Evolutionary conservation across 1,140 invertebrate genomes (phyloP).

Genomic region (Drosophila cardini): DNA sequence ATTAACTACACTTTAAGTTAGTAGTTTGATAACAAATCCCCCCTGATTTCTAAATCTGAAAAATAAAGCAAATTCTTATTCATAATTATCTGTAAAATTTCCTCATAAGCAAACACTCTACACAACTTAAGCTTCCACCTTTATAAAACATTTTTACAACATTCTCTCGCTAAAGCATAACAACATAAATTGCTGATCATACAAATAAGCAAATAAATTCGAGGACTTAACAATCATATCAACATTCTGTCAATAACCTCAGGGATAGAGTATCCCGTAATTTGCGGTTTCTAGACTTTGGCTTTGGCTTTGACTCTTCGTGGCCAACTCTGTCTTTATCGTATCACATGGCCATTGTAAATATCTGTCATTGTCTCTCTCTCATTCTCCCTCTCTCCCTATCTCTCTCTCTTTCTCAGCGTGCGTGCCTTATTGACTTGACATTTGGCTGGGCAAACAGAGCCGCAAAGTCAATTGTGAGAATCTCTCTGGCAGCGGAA

Average conservation of each 20-base stretch:
- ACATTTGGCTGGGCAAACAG: conserved; percentile 53
- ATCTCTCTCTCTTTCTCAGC: conserved; percentile 5
- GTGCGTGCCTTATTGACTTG: conserved; percentile 79
- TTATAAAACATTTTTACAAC: too few species aligned
- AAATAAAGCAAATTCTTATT: too few species aligned
- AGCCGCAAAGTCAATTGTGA: conserved; percentile 75
- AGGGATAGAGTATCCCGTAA: background rate
- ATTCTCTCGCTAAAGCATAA: too few species aligned
- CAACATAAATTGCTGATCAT: background rate
- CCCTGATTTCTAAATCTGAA: too few species aligned
- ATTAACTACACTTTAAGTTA: too few species aligned
- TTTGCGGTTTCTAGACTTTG: conserved; percentile 32
- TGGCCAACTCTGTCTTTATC: conserved; percentile 27
- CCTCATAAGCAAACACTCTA: too few species aligned
- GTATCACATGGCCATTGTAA: conserved; percentile 1
- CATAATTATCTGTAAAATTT: too few species aligned
- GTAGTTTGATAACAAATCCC: too few species aligned
- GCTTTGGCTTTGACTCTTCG: conserved; percentile 15
- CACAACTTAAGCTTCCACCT: too few species aligned
- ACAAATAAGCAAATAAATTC: background rate
- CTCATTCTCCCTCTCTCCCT: background rate
- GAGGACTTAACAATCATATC: background rate
- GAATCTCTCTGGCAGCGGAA: conserved; percentile 55
- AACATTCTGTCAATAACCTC: conserved; percentile 9
- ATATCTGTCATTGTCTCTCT: background rate